Evolutionary conservation across 2,888 invertebrate genomes (phyloP).

Genomic region (Sialis fuliginosa): DNA sequence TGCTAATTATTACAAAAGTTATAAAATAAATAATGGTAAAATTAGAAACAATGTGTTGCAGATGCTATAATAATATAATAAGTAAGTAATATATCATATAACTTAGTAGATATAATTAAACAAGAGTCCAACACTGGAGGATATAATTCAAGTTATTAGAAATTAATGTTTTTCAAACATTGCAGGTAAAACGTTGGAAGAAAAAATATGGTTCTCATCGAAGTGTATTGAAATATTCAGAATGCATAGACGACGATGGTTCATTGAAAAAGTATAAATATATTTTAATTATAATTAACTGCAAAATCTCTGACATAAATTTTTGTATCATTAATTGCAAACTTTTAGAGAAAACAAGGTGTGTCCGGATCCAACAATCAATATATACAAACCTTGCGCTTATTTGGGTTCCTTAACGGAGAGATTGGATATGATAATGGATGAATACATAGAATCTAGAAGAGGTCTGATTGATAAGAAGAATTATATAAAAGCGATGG

Average conservation of each 20-base stretch:
- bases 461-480: constrained; percentile 15
- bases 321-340: neutral
- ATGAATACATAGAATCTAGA: constrained; percentile 34
- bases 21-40: too few relatives aligned
- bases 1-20: too few relatives aligned
- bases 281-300: neutral
- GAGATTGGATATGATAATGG: constrained; percentile 48
- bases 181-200: neutral
- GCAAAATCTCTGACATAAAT: too few relatives aligned
- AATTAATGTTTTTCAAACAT: neutral
- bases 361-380: constrained; percentile 60
- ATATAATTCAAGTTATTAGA: too few relatives aligned
- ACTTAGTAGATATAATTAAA: too few relatives aligned
- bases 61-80: too few relatives aligned
- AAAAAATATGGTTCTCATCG: neutral
- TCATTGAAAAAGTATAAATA: neutral
- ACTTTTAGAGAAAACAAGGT: constrained; percentile 8
- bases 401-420: constrained; percentile 77
- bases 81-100: too few relatives aligned
- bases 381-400: constrained; percentile 50
- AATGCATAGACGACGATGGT: neutral
- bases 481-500: constrained; percentile 27
- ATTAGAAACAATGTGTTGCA: too few relatives aligned
- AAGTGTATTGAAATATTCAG: neutral
- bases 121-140: too few relatives aligned